A percentile compares a stretch with the other conserved stretches of the same genome.
Conservation (phyloP, 2,888 invertebrate genomes). For the Oegoconia quadripuncta region DNA sequence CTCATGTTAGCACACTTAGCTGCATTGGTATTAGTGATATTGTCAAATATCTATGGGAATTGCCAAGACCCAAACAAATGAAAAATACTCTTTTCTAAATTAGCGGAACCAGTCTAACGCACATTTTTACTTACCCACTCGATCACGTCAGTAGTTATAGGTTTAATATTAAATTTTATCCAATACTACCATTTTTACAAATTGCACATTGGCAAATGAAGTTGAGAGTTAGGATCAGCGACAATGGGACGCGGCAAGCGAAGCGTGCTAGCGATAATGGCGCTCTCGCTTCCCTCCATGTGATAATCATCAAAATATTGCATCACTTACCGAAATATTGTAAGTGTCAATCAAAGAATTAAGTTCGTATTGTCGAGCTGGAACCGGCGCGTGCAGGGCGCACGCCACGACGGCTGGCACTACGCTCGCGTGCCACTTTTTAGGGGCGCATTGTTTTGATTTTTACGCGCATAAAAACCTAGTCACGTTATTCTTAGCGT, state of each 20-base stretch:
- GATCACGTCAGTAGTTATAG: background rate
- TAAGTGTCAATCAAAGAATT: conserved; percentile 80
- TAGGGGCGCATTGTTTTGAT: conserved; percentile 65
- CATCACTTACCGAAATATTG: conserved; percentile 80
- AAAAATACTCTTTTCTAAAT: no score
- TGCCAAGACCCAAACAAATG: no score
- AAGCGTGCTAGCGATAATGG: conserved; percentile 61
- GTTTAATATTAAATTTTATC: no score
- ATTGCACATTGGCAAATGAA: conserved; percentile 14
- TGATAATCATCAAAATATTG: conserved; percentile 79
- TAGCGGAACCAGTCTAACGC: no score
- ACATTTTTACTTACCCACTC: no score
- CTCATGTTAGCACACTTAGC: no score
- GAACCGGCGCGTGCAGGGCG: conserved; percentile 49
- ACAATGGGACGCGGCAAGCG: conserved; percentile 40
- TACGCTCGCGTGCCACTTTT: conserved; percentile 56
- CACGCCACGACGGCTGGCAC: conserved; percentile 35
- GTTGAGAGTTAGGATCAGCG: conserved; percentile 32
- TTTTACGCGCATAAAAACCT: conserved; percentile 52
- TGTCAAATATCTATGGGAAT: no score
- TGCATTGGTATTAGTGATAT: no score
- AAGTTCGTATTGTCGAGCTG: conserved; percentile 63
- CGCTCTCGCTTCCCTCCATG: conserved; percentile 38
- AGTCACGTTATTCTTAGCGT: conserved; percentile 34
- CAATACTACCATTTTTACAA: no score